These are phyloP conservation scores for Sphaerophoria rueppellii DNA, from an alignment of 2,888 invertebrate species.

Conservation along the genomic window DNA sequence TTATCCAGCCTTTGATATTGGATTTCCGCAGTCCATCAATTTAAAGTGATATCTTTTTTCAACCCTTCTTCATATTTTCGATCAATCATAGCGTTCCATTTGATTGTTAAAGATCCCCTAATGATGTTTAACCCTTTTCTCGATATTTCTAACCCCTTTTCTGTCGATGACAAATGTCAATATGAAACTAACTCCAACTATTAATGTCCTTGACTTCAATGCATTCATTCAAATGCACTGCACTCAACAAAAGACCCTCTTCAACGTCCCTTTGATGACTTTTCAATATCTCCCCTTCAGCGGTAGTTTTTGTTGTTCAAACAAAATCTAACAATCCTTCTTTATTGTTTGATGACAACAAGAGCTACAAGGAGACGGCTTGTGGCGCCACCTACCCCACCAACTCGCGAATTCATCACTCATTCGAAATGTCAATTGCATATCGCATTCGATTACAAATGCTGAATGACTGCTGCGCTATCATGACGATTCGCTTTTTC, in stretches of 20 bases:
- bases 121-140: too few relatives aligned
- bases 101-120: too few relatives aligned
- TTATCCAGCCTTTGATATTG: too few relatives aligned
- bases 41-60: too few relatives aligned
- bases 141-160: too few relatives aligned
- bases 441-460: conserved; percentile 64
- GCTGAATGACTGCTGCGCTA: neutral
- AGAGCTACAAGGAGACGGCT: conserved; percentile 27
- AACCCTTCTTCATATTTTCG: too few relatives aligned
- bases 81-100: too few relatives aligned
- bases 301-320: conserved; percentile 65
- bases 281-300: conserved; percentile 60
- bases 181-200: too few relatives aligned
- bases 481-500: neutral
- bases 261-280: conserved; percentile 53
- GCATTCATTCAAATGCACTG: conserved; percentile 35
- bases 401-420: conserved; percentile 55
- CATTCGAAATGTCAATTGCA: conserved; percentile 71
- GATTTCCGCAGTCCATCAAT: too few relatives aligned
- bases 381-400: conserved; percentile 46
- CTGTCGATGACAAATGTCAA: too few relatives aligned
- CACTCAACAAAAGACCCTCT: conserved; percentile 48
- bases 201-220: conserved; percentile 38
- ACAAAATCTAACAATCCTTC: conserved; percentile 55
- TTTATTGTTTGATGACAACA: conserved; percentile 48